phyloP scores from a whole-genome alignment of 2,113 vertebrate genomes.

The Collichthys lucidus region DNA sequence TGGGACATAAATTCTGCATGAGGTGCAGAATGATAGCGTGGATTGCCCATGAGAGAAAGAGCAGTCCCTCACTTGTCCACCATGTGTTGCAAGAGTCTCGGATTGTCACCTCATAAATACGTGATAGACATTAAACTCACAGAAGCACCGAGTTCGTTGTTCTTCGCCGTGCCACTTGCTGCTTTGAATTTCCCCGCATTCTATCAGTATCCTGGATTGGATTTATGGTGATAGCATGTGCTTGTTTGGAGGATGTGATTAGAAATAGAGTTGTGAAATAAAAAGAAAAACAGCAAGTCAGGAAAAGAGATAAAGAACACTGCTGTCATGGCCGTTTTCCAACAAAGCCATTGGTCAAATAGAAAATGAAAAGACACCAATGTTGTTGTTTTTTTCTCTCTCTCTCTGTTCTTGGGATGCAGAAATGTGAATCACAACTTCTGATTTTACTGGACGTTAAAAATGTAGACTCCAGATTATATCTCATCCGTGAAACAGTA shows the following conservation, averaged over 20 bases:
- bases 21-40: too few species aligned
- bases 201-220: not conserved
- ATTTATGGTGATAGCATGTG: not conserved
- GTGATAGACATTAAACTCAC: not conserved
- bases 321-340: slow-evolving; percentile 4
- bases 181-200: not conserved
- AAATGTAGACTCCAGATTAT: not conserved
- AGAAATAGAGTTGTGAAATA: slow-evolving; percentile 45
- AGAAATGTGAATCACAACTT: not conserved
- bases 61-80: too few species aligned
- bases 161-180: not conserved
- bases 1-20: not conserved
- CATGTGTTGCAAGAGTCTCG: too few species aligned
- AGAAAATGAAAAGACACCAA: not conserved
- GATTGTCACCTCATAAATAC: too few species aligned
- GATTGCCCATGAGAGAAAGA: too few species aligned
- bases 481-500: not conserved
- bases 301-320: slow-evolving; percentile 16
- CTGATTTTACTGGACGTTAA: not conserved
- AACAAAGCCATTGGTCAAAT: not conserved
- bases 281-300: slow-evolving; percentile 5
- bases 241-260: slow-evolving; percentile 11
- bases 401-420: not conserved
- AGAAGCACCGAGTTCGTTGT: not conserved
- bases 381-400: not conserved